phyloP scores from a whole-genome alignment of 2,113 vertebrate genomes.

The Cephalopterus ornatus region DNA sequence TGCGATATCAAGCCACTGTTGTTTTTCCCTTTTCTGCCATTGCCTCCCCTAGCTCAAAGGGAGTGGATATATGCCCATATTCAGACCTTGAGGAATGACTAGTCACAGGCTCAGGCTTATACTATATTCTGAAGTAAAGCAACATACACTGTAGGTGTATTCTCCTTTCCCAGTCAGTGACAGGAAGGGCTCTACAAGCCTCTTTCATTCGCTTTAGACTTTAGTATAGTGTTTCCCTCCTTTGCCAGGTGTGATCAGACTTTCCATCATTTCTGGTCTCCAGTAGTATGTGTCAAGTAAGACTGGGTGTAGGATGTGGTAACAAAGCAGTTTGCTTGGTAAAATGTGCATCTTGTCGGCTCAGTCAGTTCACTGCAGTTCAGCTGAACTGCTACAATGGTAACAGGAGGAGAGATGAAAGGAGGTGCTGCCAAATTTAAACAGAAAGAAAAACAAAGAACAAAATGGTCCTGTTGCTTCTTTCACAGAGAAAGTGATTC shows the following conservation, averaged over 20 bases:
- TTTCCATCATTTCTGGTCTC: background rate
- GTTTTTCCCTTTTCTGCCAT: background rate
- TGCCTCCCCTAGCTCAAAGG: background rate
- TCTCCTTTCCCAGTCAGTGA: background rate
- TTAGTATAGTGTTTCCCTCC: background rate
- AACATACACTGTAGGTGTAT: background rate
- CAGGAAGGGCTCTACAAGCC: background rate
- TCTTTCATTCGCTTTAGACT: background rate
- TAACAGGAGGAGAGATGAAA: background rate
- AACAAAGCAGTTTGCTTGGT: background rate
- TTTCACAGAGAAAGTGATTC: background rate
- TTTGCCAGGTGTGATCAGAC: background rate
- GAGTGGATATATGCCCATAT: background rate
- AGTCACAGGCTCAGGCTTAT: background rate
- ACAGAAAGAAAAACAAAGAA: background rate
- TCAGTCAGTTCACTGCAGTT: background rate
- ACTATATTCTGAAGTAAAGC: background rate
- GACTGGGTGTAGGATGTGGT: background rate
- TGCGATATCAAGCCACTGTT: background rate
- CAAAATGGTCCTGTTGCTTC: background rate
- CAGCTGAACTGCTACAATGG: background rate
- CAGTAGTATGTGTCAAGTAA: background rate
- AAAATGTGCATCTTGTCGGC: fast-evolving
- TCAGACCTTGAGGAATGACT: background rate
- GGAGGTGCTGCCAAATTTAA: background rate